Evolutionary conservation across 2,888 invertebrate species (phyloP).

Genomic region (Acleris literana): DNA sequence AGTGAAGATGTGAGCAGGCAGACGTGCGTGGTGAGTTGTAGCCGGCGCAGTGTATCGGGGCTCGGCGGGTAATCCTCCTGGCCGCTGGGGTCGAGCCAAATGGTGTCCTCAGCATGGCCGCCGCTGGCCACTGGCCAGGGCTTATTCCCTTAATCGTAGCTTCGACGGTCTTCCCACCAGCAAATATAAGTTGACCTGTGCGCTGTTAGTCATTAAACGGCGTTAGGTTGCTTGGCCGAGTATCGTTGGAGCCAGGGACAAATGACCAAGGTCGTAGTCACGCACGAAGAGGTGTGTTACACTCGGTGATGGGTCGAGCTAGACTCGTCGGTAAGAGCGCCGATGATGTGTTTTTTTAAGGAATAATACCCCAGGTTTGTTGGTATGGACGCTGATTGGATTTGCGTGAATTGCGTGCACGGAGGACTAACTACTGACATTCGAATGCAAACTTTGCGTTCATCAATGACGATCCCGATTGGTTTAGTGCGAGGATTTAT

Average conservation of each 20-base stretch:
- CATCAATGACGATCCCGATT: conserved; percentile 20
- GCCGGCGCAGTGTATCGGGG: neutral
- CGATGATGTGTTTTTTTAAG: no score
- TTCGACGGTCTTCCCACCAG: no score
- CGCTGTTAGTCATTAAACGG: no score
- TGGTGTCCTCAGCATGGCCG: conserved; percentile 57
- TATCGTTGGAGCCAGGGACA: no score
- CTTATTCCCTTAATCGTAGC: no score
- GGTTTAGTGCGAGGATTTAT: conserved; percentile 22
- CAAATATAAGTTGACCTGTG: no score
- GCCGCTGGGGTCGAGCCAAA: conserved; percentile 68
- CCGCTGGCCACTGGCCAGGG: conserved; percentile 66
- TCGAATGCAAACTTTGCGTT: conserved; percentile 20
- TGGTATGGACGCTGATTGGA: conserved; percentile 56
- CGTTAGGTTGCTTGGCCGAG: no score
- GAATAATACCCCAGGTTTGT: conserved; percentile 43
- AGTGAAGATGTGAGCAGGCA: no score
- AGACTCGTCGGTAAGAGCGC: no score
- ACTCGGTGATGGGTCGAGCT: no score
- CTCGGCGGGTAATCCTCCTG: conserved; percentile 56
- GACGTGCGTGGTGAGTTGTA: neutral
- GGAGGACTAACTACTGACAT: conserved; percentile 14
- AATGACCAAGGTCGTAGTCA: no score
- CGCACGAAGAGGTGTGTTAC: no score
- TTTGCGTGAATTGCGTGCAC: conserved; percentile 47